These are phyloP conservation scores for Cactoblastis cactorum DNA, from an alignment of 2,888 invertebrate species.

Conservation along the genomic window DNA sequence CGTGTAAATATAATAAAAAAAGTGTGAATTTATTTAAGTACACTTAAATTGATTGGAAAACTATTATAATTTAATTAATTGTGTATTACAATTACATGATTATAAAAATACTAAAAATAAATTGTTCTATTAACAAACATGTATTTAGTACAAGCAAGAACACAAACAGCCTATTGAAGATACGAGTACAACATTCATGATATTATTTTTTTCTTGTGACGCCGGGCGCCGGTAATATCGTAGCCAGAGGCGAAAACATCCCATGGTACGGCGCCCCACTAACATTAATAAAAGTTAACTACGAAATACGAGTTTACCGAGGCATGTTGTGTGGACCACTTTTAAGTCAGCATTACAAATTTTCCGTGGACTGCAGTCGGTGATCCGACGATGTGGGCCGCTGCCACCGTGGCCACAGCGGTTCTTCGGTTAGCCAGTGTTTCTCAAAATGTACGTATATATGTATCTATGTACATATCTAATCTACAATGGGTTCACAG, in stretches of 20 bases:
- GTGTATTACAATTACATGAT: not conserved
- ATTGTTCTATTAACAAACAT: slow-evolving; percentile 7
- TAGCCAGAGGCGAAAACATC: slow-evolving; percentile 8
- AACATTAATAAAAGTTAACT: slow-evolving; percentile 21
- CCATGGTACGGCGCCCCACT: slow-evolving; percentile 12
- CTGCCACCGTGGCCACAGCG: no score
- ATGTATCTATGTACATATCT: no score
- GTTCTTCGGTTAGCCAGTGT: slow-evolving; percentile 42
- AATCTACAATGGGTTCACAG: no score
- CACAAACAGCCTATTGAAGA: slow-evolving; percentile 7
- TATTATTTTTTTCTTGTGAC: slow-evolving; percentile 13
- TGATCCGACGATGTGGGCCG: slow-evolving; percentile 50
- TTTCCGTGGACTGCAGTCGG: slow-evolving; percentile 37
- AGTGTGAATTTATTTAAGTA: no score
- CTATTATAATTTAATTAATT: not conserved
- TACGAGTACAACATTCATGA: slow-evolving; percentile 10
- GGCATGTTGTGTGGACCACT: slow-evolving; percentile 36
- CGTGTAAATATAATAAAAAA: no score
- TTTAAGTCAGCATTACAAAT: slow-evolving; percentile 37
- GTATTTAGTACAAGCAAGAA: slow-evolving; percentile 6
- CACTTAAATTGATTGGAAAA: no score
- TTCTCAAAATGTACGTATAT: not conserved
- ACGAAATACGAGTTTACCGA: slow-evolving; percentile 26
- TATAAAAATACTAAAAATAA: not conserved
- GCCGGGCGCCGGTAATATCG: slow-evolving; percentile 12